Evolutionary conservation across 2,888 invertebrate genomes (phyloP), one percentile per base, ranked within the genome.

Genomic region (Meandrusa payeni): DNA sequence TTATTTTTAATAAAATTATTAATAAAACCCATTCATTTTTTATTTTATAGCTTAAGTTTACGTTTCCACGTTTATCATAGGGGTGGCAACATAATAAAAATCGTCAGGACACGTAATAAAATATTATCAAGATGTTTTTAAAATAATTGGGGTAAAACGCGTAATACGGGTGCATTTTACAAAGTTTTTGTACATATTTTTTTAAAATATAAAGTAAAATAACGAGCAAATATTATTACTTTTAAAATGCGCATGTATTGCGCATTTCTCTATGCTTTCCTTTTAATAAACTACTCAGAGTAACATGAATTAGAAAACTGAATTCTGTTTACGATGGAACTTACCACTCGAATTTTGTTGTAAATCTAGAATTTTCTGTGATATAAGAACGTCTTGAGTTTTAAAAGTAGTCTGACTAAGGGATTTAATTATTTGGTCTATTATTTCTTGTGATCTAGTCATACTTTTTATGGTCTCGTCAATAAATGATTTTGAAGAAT

Each of bases 291-390:
- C n/a, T n/a, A n/a, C n/a, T n/a, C n/a, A n/a, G n/a, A n/a, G n/a
- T n/a, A n/a, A n/a, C n/a, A n/a, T n/a, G n/a, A n/a, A n/a, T n/a
- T n/a, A n/a, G n/a, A n/a, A n/a, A n/a, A n/a, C n/a, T n/a, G n/a
- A n/a, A n/a, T n/a, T n/a, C n/a, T n/a, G n/a, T n/a, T n/a, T 26
- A 17, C 12, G 4, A 33, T 20, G 7, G 2, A 38, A 59, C 61
- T 54, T 41, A 80, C 80, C 64, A 40, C 72, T 78, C 3, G 50
- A 50, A 53, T 67, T 72, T 9, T 63, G 57, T 28, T 61, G 49
- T 11, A 47, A 55, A 13, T 68, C 60, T 38, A 63, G 54, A 33
- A 68, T 54, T 2, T 58, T 59, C 40, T 63, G 55, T 12, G n/a
- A n/a, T n/a, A 66, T 39, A 19, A 68, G 34, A 10, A 31, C 12